These are phyloP conservation scores for Platorchestia sp. DNA, from an alignment of 1,140 invertebrate genomes.

Conservation along the genomic window DNA sequence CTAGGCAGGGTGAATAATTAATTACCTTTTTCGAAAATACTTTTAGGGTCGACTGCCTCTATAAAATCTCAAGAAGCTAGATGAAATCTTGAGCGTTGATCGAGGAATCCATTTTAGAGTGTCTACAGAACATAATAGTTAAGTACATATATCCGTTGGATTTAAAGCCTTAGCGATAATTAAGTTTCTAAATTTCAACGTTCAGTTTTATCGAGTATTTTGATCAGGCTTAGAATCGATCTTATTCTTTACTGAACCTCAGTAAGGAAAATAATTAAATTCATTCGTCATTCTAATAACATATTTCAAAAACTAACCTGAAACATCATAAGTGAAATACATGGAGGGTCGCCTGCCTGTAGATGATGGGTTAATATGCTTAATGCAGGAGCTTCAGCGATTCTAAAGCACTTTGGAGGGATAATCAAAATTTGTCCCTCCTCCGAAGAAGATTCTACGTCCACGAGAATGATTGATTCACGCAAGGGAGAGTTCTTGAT, in stretches of 20 bases:
- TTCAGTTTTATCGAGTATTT: not conserved
- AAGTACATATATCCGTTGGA: no score
- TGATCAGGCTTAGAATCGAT: no score
- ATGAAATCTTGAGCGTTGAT: no score
- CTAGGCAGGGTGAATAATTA: no score
- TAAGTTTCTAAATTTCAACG: not conserved
- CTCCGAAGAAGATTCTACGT: not conserved
- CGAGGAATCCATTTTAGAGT: no score
- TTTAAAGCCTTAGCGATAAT: not conserved
- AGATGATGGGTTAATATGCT: not conserved
- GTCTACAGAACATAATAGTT: no score
- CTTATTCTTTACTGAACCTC: not conserved
- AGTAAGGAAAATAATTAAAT: not conserved
- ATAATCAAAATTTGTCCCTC: constrained; percentile 10
- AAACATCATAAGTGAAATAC: not conserved
- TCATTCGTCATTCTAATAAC: not conserved
- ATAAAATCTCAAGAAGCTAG: no score
- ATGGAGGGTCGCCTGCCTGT: not conserved
- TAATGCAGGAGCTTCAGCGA: not conserved
- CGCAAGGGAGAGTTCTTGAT: constrained; percentile 26
- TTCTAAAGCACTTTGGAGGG: not conserved
- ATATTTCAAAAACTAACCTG: not conserved
- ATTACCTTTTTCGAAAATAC: no score
- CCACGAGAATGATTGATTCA: constrained; percentile 29
- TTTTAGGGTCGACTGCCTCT: no score